phyloP scores from a whole-genome alignment of 2,888 invertebrate genomes.

The Chrysina gloriosa region DNA sequence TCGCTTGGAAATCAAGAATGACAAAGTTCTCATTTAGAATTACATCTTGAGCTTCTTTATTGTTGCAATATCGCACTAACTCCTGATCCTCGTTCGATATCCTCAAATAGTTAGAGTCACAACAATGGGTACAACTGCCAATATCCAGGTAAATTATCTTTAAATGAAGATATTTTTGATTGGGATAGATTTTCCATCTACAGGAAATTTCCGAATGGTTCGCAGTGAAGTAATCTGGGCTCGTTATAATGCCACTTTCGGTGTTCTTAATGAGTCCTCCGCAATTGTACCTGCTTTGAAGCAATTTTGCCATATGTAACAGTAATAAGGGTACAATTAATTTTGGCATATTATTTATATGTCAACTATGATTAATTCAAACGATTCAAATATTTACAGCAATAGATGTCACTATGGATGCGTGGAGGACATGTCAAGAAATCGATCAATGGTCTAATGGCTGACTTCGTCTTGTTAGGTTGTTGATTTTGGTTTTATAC shows the following conservation, averaged over 20 bases:
- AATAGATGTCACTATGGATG: too few species aligned
- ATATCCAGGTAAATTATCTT: conserved; percentile 22
- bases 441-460: too few species aligned
- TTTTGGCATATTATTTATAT: conserved; percentile 12
- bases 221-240: conserved; percentile 17
- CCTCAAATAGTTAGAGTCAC: conserved; percentile 24
- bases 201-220: conserved; percentile 11
- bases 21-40: conserved; percentile 10
- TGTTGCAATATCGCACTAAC: conserved; percentile 16
- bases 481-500: too few species aligned
- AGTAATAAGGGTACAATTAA: neutral
- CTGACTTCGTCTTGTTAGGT: too few species aligned
- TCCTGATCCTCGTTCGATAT: conserved; percentile 12
- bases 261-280: neutral
- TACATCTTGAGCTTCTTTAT: conserved; percentile 19
- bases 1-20: conserved; percentile 10
- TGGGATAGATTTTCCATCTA: conserved; percentile 11
- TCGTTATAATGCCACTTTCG: conserved; percentile 6
- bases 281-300: conserved; percentile 5
- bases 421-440: too few species aligned
- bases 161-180: conserved; percentile 4
- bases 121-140: conserved; percentile 14
- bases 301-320: neutral
- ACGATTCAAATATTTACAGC: too few species aligned
- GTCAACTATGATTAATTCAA: too few species aligned